Evolutionary conservation across 2,888 invertebrate genomes (phyloP), one percentile per base, ranked within the genome.

Genomic region (Ypsolopha scabrella): DNA sequence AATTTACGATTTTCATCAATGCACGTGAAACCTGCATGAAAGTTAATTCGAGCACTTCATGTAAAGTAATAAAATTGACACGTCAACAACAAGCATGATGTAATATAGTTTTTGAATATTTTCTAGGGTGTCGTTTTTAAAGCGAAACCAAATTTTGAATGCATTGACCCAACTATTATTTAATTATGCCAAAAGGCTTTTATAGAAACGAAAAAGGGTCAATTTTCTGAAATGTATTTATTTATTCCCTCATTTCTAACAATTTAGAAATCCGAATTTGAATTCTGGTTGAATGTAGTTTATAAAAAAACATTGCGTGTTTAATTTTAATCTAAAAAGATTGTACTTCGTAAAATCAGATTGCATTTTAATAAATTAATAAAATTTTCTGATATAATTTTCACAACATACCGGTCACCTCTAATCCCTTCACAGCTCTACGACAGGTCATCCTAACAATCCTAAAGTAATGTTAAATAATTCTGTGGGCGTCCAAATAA

Each of bases 401-500:
- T 11, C 24, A 6, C 33, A 35, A 24, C 7, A 8, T 34, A 33
- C 9, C 7, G 8, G 34, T n/a, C 49, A 24, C n/a, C n/a, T 49
- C 49, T 39, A 39, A 9, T 3, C 6, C n/a, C 6, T 39, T 49
- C 39, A 7, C 7, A 39, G 4, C 49, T 41, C 49, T 49, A 39
- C n/a, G 11, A 3, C 41, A 24, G 49, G 49, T 49, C 49, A 49
- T 49, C 49, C 41, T 11, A 49, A 10, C 49, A 39, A 54, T 44
- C 54, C 52, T 53, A 51, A 55, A 54, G 58, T 53, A 51, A 57
- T 68, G 74, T 79, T 69, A 79, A 74, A 73, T 79, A 75, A 68
- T 64, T 62, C 67, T 58, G 80, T 75, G 67, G 80, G 77, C 80
- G 79, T 68, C 75, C 75, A 64, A 76, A 79, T 78, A 80, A 83